Evolutionary conservation across 2,113 vertebrate genomes (phyloP), one percentile per base, ranked within the genome.

Genomic region (Tinamus guttatus): DNA sequence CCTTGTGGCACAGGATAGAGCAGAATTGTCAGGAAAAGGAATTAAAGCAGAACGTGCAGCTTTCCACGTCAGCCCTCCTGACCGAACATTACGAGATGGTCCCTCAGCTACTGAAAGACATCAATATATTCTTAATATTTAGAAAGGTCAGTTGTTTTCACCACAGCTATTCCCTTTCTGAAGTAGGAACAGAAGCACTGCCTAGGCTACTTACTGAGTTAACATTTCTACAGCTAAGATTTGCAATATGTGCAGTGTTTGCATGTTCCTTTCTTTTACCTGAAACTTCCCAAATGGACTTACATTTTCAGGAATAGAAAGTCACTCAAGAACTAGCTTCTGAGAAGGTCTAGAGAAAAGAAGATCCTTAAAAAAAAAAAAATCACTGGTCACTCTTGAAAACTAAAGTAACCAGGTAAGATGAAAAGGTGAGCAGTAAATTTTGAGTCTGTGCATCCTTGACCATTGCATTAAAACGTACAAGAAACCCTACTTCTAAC

Each of bases 21-120:
- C 3, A 54, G 16, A 63, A 89, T 14, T 10, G 71, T 59, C 20
- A 41, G 0, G 0, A 41, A 81, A 78, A 9, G 10, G 15, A 2
- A 5, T 28, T 74, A 74, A 73, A 21, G 41, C 62, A 82, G 6
- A 62, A n/a, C 7, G 4, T 4, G 28, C 52, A 36, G 49, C 74
- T 63, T 58, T 52, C 65, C 36, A 34, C 63, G 38, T n/a, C 20
- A 54, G 15, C 12, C 25, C 8, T 71, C 4, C 59, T 36, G n/a
- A 36, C 11, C 22, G 47, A 54, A 25, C 64, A 13, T 63, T 78
- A 67, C 45, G 47, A 94, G 60, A 62, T 45, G 6, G 9, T 45
- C 75, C 16, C 56, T 78, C 51, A 89, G 22, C 21, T 60, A 87
- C 21, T 79, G 21, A 19, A 49, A 68, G 52, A 30, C 19, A 32